phyloP scores from a whole-genome alignment of 2,113 vertebrate genomes.

The Glaucomys volans region DNA sequence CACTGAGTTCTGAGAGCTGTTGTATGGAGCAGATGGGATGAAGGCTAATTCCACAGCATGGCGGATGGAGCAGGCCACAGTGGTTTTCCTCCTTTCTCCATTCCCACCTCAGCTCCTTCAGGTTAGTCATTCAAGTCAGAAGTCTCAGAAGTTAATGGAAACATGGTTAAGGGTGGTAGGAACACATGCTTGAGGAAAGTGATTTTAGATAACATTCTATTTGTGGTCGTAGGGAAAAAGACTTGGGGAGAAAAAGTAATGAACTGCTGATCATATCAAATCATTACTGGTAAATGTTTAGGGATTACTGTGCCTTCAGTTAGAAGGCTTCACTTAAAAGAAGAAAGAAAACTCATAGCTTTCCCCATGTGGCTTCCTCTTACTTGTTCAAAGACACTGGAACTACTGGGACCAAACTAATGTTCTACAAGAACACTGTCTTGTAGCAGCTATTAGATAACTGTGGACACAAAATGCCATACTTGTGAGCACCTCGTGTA shows the following conservation, averaged over 20 bases:
- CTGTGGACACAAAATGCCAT: slow-evolving; percentile 77
- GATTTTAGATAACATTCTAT: slow-evolving; percentile 55
- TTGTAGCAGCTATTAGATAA: slow-evolving; percentile 85
- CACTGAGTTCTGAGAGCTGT: not conserved
- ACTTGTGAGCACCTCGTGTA: slow-evolving; percentile 79
- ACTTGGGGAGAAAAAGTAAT: slow-evolving; percentile 42
- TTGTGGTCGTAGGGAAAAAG: not conserved
- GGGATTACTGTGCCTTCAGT: slow-evolving; percentile 70
- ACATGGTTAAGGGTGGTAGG: slow-evolving; percentile 8
- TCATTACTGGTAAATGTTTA: slow-evolving; percentile 64
- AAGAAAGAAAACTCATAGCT: slow-evolving; percentile 76
- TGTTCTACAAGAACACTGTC: slow-evolving; percentile 80
- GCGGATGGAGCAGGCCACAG: rapidly evolving
- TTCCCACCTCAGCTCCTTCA: not conserved
- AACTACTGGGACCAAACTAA: slow-evolving; percentile 72
- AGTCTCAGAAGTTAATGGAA: slow-evolving; percentile 58
- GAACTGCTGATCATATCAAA: slow-evolving; percentile 61
- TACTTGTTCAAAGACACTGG: slow-evolving; percentile 83
- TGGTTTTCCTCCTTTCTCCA: not conserved
- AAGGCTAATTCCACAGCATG: not conserved
- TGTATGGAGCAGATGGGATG: not conserved
- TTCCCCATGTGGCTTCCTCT: slow-evolving; percentile 79
- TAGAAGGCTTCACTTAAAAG: slow-evolving; percentile 79
- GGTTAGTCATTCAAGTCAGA: slow-evolving; percentile 62
- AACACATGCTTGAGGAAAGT: not conserved